Evolutionary conservation across 2,113 vertebrate species (phyloP).

Genomic region (Xyliphius kryptos): DNA sequence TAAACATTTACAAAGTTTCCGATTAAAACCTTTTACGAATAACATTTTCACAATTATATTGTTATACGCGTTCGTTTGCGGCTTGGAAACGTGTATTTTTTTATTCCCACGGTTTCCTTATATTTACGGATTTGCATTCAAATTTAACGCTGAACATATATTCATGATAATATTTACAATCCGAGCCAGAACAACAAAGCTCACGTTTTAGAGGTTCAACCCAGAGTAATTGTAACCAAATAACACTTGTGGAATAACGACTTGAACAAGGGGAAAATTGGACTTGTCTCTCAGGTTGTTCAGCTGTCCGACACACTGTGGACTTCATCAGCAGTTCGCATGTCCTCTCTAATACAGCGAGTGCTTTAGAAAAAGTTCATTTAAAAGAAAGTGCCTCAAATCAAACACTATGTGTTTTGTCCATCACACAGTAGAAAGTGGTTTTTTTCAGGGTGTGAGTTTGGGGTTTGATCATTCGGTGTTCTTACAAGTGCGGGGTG

Average conservation of each 20-base stretch:
- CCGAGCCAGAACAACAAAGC: conserved; percentile 38
- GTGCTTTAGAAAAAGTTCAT: conserved; percentile 12
- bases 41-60: conserved; percentile 11
- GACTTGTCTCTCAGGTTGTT: too few relatives aligned
- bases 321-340: background rate
- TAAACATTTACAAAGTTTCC: conserved; percentile 20
- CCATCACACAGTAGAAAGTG: background rate
- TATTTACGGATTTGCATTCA: conserved; percentile 60
- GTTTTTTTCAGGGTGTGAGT: background rate
- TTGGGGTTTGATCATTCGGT: background rate
- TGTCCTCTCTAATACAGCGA: background rate
- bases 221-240: background rate
- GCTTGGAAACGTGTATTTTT: conserved; percentile 49
- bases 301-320: conserved; percentile 6
- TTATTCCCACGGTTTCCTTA: conserved; percentile 46
- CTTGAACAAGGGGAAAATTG: too few relatives aligned
- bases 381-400: conserved; percentile 17
- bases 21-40: conserved; percentile 33
- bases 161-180: conserved; percentile 54
- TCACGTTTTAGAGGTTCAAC: too few relatives aligned
- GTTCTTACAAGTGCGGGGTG: conserved; percentile 86
- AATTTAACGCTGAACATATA: conserved; percentile 51
- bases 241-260: too few relatives aligned
- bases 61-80: conserved; percentile 25
- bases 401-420: background rate